Evolutionary conservation across 2,797 vertebrate species (phyloP).

Genomic region (Limnodromus scolopaceus): DNA sequence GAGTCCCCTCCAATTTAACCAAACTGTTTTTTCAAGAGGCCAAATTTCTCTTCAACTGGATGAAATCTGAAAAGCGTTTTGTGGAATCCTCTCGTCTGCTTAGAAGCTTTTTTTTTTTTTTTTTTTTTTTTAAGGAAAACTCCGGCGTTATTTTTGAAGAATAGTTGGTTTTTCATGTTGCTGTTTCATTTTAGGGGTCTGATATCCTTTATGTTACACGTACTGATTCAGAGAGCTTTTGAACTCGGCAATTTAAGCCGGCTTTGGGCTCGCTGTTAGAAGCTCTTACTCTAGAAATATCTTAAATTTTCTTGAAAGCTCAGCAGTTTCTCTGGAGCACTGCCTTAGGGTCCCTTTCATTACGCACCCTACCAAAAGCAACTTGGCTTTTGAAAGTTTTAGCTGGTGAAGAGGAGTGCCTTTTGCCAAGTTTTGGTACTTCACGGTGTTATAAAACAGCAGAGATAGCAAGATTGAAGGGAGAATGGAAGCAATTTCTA

Average conservation of each 20-base stretch:
- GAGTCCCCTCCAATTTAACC: not conserved
- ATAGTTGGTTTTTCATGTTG: not conserved
- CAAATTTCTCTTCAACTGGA: not conserved
- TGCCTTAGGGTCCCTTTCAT: not conserved
- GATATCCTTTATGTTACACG: not conserved
- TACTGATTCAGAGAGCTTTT: not conserved
- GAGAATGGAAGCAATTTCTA: slow-evolving; percentile 64
- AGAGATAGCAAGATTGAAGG: slow-evolving; percentile 8
- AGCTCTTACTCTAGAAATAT: not conserved
- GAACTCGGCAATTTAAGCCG: not conserved
- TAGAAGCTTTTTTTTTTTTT: not conserved
- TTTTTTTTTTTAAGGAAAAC: not conserved
- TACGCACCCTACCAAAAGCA: not conserved
- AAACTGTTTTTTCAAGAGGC: not conserved
- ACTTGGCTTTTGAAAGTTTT: slow-evolving; percentile 15
- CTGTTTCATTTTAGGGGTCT: not conserved
- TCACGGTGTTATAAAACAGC: not conserved
- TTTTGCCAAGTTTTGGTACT: slow-evolving; percentile 22
- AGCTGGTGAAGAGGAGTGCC: slow-evolving; percentile 4
- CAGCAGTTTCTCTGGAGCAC: not conserved
- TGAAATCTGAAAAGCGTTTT: not conserved
- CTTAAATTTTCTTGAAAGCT: slow-evolving; percentile 15
- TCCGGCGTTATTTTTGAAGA: not conserved
- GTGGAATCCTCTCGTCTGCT: not conserved
- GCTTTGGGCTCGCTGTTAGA: not conserved